Base-by-base conservation (phyloP, 2,888 invertebrate genomes). In the Melolontha melolontha region DNA sequence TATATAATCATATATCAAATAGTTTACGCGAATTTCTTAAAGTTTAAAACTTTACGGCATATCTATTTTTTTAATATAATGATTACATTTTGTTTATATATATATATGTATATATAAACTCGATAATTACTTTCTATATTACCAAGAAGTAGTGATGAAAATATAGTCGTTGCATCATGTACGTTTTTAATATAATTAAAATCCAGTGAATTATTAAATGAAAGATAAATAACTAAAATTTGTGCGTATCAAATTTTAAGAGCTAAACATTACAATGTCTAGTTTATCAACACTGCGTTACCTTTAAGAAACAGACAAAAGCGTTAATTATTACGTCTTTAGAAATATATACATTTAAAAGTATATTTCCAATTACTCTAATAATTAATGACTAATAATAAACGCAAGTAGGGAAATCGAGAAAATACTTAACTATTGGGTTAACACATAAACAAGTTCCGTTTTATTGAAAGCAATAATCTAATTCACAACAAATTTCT, bases 61-160 rank as follows among this genome's bases (percentile, higher is more conserved):
- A 11, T 59, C 47, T 57, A 44, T 47, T 14, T n/a, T n/a, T 14
- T 14, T 49, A 8, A 7, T n/a, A 27, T 59, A 14, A 29, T 47
- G 14, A 29, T 34, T 5, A 5, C 8, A 12, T 42, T 16, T 10
- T 16, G 4, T 5, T 27, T 57, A 22, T 22, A 11, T 17, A 22
- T 22, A 22, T 22, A 22, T 22, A 22, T 22, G 22, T 22, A 22
- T 22, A 22, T 22, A 22, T 22, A 22, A 22, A 22, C 22, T 4
- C 22, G 4, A 22, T 22, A 22, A 22, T 22, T 22, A 22, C 22
- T 22, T 27, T 47, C 29, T 22, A 22, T 59, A 29, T 16, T 34
- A 12, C 47, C 12, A 16, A 59, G 47, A 59, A 47, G 59, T 59
- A 59, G 59, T 59, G 59, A 59, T 59, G 59, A 29, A 27, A 22